These are phyloP conservation scores for Melanargia galathea DNA, from an alignment of 2,888 invertebrate genomes.

Conservation along the genomic window DNA sequence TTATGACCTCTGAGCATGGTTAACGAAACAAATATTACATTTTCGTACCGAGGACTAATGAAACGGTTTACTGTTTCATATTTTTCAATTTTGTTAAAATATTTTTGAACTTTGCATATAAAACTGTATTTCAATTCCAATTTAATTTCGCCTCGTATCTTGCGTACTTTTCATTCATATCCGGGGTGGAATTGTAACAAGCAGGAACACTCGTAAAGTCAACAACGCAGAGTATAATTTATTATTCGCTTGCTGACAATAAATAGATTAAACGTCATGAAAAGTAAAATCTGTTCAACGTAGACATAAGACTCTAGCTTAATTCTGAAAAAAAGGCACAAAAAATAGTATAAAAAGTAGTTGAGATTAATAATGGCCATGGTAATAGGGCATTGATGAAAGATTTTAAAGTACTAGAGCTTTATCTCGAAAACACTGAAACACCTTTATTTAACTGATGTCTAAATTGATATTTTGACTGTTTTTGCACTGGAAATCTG, in stretches of 20 bases:
- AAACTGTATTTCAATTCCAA: conserved; percentile 7
- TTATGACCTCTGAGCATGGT: too few relatives aligned
- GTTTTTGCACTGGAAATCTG: too few relatives aligned
- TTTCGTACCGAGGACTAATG: too few relatives aligned
- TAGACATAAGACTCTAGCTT: conserved; percentile 13
- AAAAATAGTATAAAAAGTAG: neutral
- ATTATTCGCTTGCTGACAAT: conserved; percentile 70
- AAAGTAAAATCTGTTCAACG: conserved; percentile 5
- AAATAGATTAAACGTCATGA: conserved; percentile 64
- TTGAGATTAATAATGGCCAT: too few relatives aligned
- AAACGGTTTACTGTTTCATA: too few relatives aligned
- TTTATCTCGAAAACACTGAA: too few relatives aligned
- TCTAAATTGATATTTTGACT: too few relatives aligned
- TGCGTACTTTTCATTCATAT: conserved; percentile 48
- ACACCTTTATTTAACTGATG: too few relatives aligned
- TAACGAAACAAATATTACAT: too few relatives aligned
- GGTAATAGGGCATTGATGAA: too few relatives aligned
- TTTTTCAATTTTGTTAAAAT: too few relatives aligned
- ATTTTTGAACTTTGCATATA: neutral
- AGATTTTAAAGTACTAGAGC: too few relatives aligned
- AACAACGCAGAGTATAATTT: conserved; percentile 73
- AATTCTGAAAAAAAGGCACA: neutral
- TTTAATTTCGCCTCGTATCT: conserved; percentile 28
- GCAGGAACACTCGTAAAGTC: conserved; percentile 64
- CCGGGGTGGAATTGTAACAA: conserved; percentile 59